phyloP scores from a whole-genome alignment of 2,888 invertebrate genomes.

The Notodonta dromedarius region DNA sequence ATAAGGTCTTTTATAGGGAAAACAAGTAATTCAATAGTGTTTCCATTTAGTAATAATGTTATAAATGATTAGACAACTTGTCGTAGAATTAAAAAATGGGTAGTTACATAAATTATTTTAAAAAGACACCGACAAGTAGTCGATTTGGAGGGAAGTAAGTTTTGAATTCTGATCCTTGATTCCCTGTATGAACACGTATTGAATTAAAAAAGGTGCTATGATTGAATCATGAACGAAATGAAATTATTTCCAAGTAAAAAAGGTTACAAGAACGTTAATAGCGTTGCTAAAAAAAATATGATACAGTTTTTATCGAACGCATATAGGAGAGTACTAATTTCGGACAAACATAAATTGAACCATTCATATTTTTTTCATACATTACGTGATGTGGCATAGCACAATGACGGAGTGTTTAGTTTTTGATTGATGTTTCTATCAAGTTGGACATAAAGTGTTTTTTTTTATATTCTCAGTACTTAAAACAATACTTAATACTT shows the following conservation, averaged over 20 bases:
- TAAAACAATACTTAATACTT: too few species aligned
- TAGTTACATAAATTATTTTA: slow-evolving; percentile 4
- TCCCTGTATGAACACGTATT: not conserved
- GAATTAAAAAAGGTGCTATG: not conserved
- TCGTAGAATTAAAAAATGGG: slow-evolving; percentile 5
- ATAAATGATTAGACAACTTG: not conserved
- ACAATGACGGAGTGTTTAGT: too few species aligned
- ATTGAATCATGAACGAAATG: not conserved
- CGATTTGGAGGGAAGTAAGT: too few species aligned
- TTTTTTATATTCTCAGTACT: too few species aligned
- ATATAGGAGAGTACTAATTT: slow-evolving; percentile 12
- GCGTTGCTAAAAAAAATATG: slow-evolving; percentile 7
- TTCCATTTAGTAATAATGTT: slow-evolving; percentile 4
- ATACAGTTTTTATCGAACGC: slow-evolving; percentile 7
- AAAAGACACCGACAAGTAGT: too few species aligned
- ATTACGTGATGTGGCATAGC: too few species aligned
- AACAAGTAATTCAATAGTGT: slow-evolving; percentile 5
- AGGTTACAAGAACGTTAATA: not conserved
- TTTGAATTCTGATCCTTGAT: too few species aligned
- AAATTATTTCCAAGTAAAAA: not conserved
- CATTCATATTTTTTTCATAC: too few species aligned
- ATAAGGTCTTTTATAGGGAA: not conserved
- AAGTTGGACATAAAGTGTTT: too few species aligned
- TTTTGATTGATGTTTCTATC: too few species aligned
- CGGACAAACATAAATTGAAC: slow-evolving; percentile 1